These are phyloP conservation scores for Gymnorhina tibicen DNA, from an alignment of 2,113 vertebrate genomes.

Conservation along the genomic window DNA sequence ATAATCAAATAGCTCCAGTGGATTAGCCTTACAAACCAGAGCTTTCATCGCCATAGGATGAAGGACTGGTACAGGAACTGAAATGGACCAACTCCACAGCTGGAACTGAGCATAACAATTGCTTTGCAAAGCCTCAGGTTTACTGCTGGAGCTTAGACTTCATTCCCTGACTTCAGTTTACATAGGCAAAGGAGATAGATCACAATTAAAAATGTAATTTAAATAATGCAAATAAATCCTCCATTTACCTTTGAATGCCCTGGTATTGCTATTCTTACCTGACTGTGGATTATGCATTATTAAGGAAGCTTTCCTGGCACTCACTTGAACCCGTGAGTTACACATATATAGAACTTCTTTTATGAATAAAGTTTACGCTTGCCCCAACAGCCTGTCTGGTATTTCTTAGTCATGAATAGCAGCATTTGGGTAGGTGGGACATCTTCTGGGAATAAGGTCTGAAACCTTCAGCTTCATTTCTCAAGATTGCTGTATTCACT, in stretches of 20 bases:
- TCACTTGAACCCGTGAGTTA: background rate
- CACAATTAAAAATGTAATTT: background rate
- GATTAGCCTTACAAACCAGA: background rate
- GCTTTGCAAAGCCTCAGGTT: background rate
- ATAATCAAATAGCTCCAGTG: background rate
- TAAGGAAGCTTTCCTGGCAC: background rate
- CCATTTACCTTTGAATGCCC: background rate
- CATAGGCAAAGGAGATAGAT: background rate
- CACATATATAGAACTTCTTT: background rate
- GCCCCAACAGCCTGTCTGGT: background rate
- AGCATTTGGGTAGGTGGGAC: background rate
- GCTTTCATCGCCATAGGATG: background rate
- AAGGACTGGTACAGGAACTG: background rate
- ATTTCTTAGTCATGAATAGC: background rate
- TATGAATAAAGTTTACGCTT: background rate
- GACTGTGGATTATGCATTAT: background rate
- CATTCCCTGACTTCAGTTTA: background rate
- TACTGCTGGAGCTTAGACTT: background rate
- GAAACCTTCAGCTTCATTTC: background rate
- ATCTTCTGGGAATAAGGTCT: background rate
- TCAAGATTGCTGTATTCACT: background rate
- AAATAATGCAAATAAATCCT: background rate
- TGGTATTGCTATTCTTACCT: background rate
- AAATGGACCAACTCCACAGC: background rate
- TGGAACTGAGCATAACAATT: background rate